Percentiles rank a stretch among this genome's conserved stretches.
Evolutionary conservation across 2,113 vertebrate species (phyloP).

Genomic region (Sinosuthora webbiana): DNA sequence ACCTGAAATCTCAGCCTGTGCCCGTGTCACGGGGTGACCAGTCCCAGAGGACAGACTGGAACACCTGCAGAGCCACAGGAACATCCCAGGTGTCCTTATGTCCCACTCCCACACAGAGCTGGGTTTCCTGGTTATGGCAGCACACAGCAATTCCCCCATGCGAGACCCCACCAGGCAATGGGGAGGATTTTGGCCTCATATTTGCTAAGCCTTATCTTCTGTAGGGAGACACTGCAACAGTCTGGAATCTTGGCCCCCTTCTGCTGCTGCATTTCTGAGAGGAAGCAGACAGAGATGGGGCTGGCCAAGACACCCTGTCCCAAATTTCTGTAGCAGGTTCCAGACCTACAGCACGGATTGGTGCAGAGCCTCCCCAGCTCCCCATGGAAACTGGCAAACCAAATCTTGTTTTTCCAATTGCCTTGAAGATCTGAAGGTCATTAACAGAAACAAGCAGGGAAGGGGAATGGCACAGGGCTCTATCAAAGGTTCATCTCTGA

Average conservation of each 20-base stretch:
- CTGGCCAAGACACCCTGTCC: neutral
- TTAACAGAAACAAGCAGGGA: neutral
- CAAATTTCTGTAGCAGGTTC: neutral
- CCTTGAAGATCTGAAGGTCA: neutral
- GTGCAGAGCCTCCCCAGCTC: neutral
- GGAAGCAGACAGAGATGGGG: neutral
- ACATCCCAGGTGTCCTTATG: neutral
- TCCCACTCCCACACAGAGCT: too few species aligned
- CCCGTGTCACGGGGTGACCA: too few species aligned
- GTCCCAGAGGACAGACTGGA: neutral
- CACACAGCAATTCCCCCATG: neutral
- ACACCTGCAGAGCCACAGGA: neutral
- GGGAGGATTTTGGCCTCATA: neutral
- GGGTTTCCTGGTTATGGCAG: accelerated
- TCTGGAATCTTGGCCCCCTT: neutral
- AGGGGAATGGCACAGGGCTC: neutral
- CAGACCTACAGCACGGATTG: neutral
- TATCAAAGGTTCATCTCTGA: neutral
- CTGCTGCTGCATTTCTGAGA: neutral
- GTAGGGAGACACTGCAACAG: neutral
- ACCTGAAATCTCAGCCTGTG: neutral
- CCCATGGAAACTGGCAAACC: neutral
- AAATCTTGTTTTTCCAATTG: neutral
- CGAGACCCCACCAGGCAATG: accelerated
- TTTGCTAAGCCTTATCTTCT: neutral